These are phyloP conservation scores for Empidonax alnorum DNA, from an alignment of 2,113 vertebrate genomes.

Conservation along the genomic window DNA sequence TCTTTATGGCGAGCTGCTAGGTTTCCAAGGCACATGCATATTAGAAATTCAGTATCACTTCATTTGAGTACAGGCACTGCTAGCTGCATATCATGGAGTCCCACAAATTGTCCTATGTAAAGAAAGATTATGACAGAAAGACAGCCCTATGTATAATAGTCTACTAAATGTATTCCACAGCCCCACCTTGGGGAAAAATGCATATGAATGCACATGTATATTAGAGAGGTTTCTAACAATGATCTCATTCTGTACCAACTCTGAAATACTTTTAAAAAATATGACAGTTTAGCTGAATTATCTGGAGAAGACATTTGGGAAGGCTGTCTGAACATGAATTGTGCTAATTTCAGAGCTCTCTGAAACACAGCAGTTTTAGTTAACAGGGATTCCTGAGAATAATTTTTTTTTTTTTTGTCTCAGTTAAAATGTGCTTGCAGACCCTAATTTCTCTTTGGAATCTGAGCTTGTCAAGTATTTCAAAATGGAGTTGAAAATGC, in stretches of 20 bases:
- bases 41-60: conserved; percentile 81
- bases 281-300: conserved; percentile 65
- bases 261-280: conserved; percentile 45
- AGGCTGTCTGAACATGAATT: conserved; percentile 47
- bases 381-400: background rate
- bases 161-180: conserved; percentile 60
- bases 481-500: background rate
- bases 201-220: conserved; percentile 55
- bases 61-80: conserved; percentile 69
- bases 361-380: background rate
- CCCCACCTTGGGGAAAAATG: conserved; percentile 54
- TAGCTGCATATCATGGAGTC: conserved; percentile 73
- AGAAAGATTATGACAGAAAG: conserved; percentile 73
- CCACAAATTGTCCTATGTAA: conserved; percentile 75
- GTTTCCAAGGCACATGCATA: conserved; percentile 81
- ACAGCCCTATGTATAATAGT: conserved; percentile 43
- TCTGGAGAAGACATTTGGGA: conserved; percentile 48
- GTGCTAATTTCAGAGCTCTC: conserved; percentile 7
- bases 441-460: background rate
- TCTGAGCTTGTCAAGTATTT: background rate
- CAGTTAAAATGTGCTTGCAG: background rate
- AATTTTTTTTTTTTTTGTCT: background rate
- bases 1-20: conserved; percentile 79
- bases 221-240: conserved; percentile 62
- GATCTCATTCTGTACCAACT: conserved; percentile 63